Evolutionary conservation across 2,888 invertebrate species (phyloP).

Genomic region (Epistrophella euchroma): DNA sequence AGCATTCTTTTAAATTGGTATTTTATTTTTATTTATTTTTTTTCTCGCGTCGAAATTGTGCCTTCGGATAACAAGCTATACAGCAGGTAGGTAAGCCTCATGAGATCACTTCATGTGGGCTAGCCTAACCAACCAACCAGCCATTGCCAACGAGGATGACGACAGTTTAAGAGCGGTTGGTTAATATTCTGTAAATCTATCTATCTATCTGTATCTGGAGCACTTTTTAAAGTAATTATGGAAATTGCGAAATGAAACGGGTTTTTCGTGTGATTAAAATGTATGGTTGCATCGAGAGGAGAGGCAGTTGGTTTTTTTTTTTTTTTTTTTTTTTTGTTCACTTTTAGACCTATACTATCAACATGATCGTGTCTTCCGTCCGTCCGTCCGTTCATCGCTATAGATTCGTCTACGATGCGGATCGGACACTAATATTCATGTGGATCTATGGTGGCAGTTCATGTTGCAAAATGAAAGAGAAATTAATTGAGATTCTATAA

Average conservation of each 20-base stretch:
- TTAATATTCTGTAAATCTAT: slow-evolving; percentile 69
- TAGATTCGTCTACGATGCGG: slow-evolving; percentile 30
- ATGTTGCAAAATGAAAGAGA: slow-evolving; percentile 73
- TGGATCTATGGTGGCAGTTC: slow-evolving; percentile 53
- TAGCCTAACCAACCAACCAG: slow-evolving; percentile 45
- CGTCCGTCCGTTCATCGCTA: slow-evolving; percentile 5
- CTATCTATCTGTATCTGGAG: slow-evolving; percentile 70
- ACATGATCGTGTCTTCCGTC: slow-evolving; percentile 53
- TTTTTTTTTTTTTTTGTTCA: slow-evolving; percentile 58
- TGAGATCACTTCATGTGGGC: slow-evolving; percentile 75
- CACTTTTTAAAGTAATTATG: slow-evolving; percentile 76
- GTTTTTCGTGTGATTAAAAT: slow-evolving; percentile 75
- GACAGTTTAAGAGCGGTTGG: slow-evolving; percentile 70
- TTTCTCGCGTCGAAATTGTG: slow-evolving; percentile 41
- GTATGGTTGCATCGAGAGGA: slow-evolving; percentile 53
- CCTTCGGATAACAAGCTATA: slow-evolving; percentile 38
- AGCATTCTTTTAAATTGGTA: slow-evolving; percentile 28
- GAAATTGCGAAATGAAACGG: slow-evolving; percentile 75
- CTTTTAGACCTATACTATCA: slow-evolving; percentile 64
- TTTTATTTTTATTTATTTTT: slow-evolving; percentile 24
- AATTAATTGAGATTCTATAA: slow-evolving; percentile 75
- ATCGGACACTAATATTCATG: slow-evolving; percentile 21
- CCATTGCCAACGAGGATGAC: slow-evolving; percentile 73
- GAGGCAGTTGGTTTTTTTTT: slow-evolving; percentile 60
- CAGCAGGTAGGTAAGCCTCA: slow-evolving; percentile 29